A percentile compares a stretch with the other conserved stretches of the same genome.
phyloP scores from a whole-genome alignment of 2,113 vertebrate species.

The Herpailurus yagouaroundi region DNA sequence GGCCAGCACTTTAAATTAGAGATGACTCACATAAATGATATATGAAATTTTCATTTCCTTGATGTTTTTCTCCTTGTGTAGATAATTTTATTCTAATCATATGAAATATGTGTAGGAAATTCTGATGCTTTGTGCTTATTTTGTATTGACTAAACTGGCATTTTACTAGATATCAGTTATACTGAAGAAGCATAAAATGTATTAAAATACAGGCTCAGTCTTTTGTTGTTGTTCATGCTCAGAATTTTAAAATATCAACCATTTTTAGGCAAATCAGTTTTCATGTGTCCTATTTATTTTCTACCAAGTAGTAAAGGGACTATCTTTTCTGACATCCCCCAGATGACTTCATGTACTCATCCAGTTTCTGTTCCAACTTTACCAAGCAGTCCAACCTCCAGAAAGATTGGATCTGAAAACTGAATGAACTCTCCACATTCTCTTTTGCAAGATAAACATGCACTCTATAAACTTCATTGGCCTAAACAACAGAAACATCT shows the following conservation, averaged over 20 bases:
- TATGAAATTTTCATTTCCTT: slow-evolving; percentile 30
- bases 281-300: slow-evolving; percentile 27
- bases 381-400: slow-evolving; percentile 53
- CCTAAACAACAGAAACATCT: slow-evolving; percentile 85
- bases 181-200: neutral
- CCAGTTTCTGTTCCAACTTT: slow-evolving; percentile 66
- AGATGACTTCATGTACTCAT: slow-evolving; percentile 55
- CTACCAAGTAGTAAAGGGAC: slow-evolving; percentile 30
- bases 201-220: slow-evolving; percentile 10
- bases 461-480: slow-evolving; percentile 82
- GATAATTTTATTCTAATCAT: slow-evolving; percentile 44
- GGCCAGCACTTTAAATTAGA: slow-evolving; percentile 46
- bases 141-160: neutral
- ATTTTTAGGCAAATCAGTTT: slow-evolving; percentile 25
- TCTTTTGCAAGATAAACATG: slow-evolving; percentile 83
- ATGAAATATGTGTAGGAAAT: neutral
- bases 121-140: slow-evolving; percentile 32
- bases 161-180: neutral
- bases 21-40: slow-evolving; percentile 39
- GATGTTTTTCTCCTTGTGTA: slow-evolving; percentile 20
- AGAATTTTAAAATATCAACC: neutral
- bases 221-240: neutral
- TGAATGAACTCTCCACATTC: slow-evolving; percentile 72
- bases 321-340: slow-evolving; percentile 58
- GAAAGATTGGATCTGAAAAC: slow-evolving; percentile 75